Evolutionary conservation across 2,888 invertebrate species (phyloP), one percentile per base, ranked within the genome.

Genomic region (Chorisops tibialis): DNA sequence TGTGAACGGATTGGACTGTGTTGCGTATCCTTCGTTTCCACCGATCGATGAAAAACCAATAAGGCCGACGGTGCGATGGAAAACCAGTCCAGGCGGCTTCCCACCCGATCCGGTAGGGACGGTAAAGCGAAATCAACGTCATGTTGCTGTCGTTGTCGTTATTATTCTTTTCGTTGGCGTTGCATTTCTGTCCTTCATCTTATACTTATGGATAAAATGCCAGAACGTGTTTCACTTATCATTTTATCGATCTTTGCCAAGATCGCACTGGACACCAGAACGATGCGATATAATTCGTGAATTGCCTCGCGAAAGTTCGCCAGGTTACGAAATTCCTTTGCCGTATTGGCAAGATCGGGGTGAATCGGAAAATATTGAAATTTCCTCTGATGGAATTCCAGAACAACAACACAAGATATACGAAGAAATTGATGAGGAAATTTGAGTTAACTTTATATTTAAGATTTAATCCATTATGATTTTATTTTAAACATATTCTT

Each of bases 151-250:
- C 2, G 69, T 76, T 24, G 74, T 77, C 21, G 75, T 76, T 1
- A 72, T 76, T 41, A 72, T 76, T 74, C 66, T 76, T 52, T 76
- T 76, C 0, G 35, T 76, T 60, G 76, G 77, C 6, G 74, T 75
- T 24, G 43, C 18, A 0, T 59, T 75, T 30, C 67, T 77, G 22
- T 75, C 75, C 56, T 68, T 76, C 1, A 56, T 76, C 4, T 69
- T 77, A 4, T 77, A 76, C 59, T 67, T 76, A 56, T 77, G 75
- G 70, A 71, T 75, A 21, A 73, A 75, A 63, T 77, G 77, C 43
- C 76, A 76, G 58, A 72, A 74, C 12, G 65, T 76, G 22, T 76
- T 75, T 63, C 76, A 75, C 63, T 65, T 71, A 35, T 76, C 76
- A 1, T 76, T 73, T 62, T 76, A 76, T 54, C 58, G 70, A 5